Conservation (phyloP, 2,888 invertebrate genomes). For the Apeira syringaria region DNA sequence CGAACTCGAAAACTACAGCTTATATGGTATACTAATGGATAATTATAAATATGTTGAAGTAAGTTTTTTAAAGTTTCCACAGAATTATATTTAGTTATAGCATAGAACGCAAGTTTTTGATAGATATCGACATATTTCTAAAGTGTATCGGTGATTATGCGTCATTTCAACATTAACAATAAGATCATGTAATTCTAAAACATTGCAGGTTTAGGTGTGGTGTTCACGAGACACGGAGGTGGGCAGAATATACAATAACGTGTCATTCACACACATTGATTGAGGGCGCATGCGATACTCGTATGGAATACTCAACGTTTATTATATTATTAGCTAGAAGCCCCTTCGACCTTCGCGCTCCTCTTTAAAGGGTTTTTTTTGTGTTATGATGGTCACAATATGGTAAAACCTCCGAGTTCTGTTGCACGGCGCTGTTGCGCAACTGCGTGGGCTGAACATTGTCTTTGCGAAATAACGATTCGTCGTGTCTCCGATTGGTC, state of each 20-base stretch:
- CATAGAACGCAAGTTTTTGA: too few species aligned
- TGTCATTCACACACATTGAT: constrained; percentile 79
- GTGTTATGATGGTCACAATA: too few species aligned
- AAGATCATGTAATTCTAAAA: neutral
- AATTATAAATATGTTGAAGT: too few species aligned
- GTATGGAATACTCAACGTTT: constrained; percentile 22
- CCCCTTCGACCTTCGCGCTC: constrained; percentile 48
- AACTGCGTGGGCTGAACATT: constrained; percentile 26
- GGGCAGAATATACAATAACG: constrained; percentile 79
- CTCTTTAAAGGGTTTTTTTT: constrained; percentile 32
- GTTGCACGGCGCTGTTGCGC: constrained; percentile 27
- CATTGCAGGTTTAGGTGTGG: constrained; percentile 50
- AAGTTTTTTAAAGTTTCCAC: too few species aligned
- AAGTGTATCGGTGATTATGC: too few species aligned
- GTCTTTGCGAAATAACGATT: constrained; percentile 26
- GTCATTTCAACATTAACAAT: too few species aligned
- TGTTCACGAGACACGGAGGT: constrained; percentile 76
- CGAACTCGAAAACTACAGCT: too few species aligned
- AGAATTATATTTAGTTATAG: too few species aligned
- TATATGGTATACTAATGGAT: too few species aligned
- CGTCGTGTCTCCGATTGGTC: constrained; percentile 21
- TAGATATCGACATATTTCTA: too few species aligned
- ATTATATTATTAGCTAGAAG: constrained; percentile 37
- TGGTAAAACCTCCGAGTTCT: constrained; percentile 20
- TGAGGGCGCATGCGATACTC: constrained; percentile 77